These are phyloP conservation scores for Tenthredo livida DNA, from an alignment of 2,888 invertebrate genomes.

Conservation along the genomic window DNA sequence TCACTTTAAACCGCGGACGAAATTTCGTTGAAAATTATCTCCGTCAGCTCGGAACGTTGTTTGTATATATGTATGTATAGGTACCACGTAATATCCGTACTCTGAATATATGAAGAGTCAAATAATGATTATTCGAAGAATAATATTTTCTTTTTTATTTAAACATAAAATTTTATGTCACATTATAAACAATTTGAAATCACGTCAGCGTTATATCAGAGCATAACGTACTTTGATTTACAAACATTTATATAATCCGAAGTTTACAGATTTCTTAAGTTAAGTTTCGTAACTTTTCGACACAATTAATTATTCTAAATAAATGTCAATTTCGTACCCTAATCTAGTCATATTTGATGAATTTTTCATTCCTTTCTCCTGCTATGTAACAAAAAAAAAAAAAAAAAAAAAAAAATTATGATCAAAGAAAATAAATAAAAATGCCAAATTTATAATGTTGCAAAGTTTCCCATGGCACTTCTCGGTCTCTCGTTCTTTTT, in stretches of 20 bases:
- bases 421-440: background rate
- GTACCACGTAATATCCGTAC: background rate
- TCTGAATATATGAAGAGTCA: background rate
- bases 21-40: slow-evolving; percentile 45
- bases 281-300: slow-evolving; percentile 11
- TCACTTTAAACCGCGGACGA: slow-evolving; percentile 38
- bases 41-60: background rate
- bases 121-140: slow-evolving; percentile 2
- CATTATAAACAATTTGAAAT: background rate
- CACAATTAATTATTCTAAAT: background rate
- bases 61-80: background rate
- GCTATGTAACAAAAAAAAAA: background rate
- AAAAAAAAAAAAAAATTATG: background rate
- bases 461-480: slow-evolving; percentile 40
- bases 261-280: background rate
- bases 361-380: background rate
- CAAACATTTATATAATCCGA: slow-evolving; percentile 19
- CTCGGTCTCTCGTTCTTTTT: slow-evolving; percentile 29
- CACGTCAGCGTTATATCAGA: slow-evolving; percentile 20
- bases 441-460: slow-evolving; percentile 32
- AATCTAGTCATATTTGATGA: background rate
- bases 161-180: background rate
- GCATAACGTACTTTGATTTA: background rate
- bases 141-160: background rate
- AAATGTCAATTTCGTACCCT: background rate